Evolutionary conservation across 1,140 invertebrate genomes (phyloP).

Genomic region (Drosophila grimshawi): DNA sequence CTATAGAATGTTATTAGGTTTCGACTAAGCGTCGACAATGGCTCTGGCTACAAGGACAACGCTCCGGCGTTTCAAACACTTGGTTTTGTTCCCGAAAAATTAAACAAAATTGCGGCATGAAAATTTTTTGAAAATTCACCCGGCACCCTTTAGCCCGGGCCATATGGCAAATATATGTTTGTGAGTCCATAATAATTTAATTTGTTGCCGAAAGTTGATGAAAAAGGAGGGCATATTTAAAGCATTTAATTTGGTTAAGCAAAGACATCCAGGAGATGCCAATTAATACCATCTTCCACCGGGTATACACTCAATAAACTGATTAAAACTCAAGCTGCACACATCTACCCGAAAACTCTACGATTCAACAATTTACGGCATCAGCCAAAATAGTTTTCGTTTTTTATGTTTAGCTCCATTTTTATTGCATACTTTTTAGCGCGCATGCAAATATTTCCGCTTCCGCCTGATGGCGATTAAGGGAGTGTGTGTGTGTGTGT

Average conservation of each 20-base stretch:
- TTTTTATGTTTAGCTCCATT: constrained; percentile 11
- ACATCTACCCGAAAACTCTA: neutral
- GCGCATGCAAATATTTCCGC: constrained; percentile 59
- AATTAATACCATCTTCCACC: constrained; percentile 69
- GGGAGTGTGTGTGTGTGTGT: constrained; percentile 9
- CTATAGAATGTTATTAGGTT: constrained; percentile 80
- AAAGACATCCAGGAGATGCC: constrained; percentile 34
- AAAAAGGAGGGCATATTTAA: constrained; percentile 62
- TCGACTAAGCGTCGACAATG: constrained; percentile 54
- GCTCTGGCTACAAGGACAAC: constrained; percentile 49
- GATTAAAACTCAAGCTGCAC: constrained; percentile 9
- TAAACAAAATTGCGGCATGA: constrained; percentile 16
- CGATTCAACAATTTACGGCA: constrained; percentile 29
- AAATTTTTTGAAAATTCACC: constrained; percentile 21
- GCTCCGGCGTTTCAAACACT: constrained; percentile 15
- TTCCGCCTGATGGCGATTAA: constrained; percentile 27
- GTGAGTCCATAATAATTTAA: constrained; percentile 73
- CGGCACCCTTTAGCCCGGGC: neutral
- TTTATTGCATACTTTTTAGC: constrained; percentile 58
- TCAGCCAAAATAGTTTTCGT: constrained; percentile 16
- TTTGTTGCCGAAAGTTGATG: constrained; percentile 63
- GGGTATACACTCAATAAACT: constrained; percentile 31
- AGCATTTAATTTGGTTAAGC: constrained; percentile 57
- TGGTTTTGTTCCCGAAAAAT: constrained; percentile 17
- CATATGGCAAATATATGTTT: constrained; percentile 11